These are phyloP conservation scores for Sebastes jordani DNA, from an alignment of 2,797 vertebrate species.

Conservation along the genomic window DNA sequence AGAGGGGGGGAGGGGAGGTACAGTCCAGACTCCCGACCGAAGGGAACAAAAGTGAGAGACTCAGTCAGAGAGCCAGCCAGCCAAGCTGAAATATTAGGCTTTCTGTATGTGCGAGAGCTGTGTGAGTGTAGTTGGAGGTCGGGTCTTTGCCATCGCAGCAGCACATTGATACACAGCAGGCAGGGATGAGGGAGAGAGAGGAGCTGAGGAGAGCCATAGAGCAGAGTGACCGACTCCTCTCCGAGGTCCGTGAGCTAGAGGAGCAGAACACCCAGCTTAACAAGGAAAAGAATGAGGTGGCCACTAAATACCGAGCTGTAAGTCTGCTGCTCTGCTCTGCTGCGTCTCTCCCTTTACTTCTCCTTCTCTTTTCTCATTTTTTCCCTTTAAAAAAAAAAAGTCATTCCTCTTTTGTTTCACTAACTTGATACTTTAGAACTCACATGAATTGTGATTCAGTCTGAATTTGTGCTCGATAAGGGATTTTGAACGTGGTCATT, in stretches of 20 bases:
- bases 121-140: conserved; percentile 27
- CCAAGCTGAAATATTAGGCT: conserved; percentile 33
- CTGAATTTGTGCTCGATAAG: conserved; percentile 61
- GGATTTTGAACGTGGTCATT: conserved; percentile 64
- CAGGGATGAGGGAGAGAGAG: conserved; percentile 80
- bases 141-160: conserved; percentile 50
- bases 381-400: neutral
- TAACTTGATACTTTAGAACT: conserved; percentile 23
- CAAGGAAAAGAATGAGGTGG: conserved; percentile 72
- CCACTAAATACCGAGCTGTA: conserved; percentile 71
- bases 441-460: conserved; percentile 37
- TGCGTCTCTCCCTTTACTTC: neutral
- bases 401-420: conserved; percentile 30
- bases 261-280: conserved; percentile 67
- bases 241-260: conserved; percentile 72
- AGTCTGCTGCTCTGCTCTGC: conserved; percentile 58
- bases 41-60: conserved; percentile 34
- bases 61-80: conserved; percentile 12
- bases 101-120: neutral
- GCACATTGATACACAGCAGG: conserved; percentile 32
- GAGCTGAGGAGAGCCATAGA: conserved; percentile 79
- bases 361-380: conserved; percentile 4
- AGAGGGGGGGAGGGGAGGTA: neutral
- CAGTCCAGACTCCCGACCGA: conserved; percentile 26
- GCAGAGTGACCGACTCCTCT: conserved; percentile 74